Percentiles rank a stretch among this genome's conserved stretches.
phyloP scores from a whole-genome alignment of 2,113 vertebrate species.

The Pampusana beccarii region DNA sequence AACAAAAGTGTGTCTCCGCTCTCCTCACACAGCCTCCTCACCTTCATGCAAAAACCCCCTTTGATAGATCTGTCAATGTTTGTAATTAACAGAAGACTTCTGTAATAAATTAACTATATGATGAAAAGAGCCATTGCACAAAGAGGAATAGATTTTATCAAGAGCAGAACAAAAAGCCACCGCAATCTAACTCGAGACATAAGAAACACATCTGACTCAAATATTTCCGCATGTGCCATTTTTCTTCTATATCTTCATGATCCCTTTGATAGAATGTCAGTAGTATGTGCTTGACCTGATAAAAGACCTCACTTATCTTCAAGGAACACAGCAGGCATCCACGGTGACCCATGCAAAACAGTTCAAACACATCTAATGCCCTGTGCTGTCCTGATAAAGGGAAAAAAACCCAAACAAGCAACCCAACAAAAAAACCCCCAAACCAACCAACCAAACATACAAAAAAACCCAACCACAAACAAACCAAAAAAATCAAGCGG shows the following conservation, averaged over 20 bases:
- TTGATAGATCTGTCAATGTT: neutral
- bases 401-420: neutral
- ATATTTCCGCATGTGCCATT: neutral
- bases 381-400: neutral
- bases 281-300: neutral
- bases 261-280: neutral
- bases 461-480: neutral
- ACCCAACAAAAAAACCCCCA: neutral
- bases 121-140: neutral
- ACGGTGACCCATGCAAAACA: neutral
- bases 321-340: neutral
- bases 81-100: neutral
- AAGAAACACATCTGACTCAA: neutral
- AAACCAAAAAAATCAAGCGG: neutral
- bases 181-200: neutral
- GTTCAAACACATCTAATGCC: neutral
- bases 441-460: no score
- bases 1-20: neutral
- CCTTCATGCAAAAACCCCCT: neutral
- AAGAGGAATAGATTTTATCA: neutral
- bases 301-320: conserved; percentile 1
- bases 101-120: neutral
- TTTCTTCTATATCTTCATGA: neutral
- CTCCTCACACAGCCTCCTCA: neutral
- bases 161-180: neutral